phyloP scores from a whole-genome alignment of 2,113 vertebrate genomes.

The Pelvicachromis taeniatus region DNA sequence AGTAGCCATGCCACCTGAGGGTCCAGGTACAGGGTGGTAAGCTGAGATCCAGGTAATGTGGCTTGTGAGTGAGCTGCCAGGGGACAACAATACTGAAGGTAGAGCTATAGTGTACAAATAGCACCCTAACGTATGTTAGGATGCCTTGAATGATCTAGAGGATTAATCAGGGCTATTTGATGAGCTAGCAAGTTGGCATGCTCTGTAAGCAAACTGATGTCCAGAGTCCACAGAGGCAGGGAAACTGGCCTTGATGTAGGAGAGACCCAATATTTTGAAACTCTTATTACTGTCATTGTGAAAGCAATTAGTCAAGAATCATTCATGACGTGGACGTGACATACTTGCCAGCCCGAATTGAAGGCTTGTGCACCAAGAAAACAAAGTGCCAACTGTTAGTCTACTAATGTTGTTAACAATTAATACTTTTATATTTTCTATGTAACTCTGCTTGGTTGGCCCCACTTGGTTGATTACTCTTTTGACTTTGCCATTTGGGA shows the following conservation, averaged over 20 bases:
- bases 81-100: not conserved
- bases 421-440: not conserved
- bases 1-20: not conserved
- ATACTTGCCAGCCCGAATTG: conserved; percentile 18
- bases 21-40: not conserved
- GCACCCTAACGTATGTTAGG: not conserved
- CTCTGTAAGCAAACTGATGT: not conserved
- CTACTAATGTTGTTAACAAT: not conserved
- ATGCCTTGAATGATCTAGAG: not conserved
- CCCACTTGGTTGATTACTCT: no score
- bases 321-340: not conserved
- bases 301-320: not conserved
- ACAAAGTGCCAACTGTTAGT: conserved; percentile 28
- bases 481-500: not conserved
- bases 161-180: accelerated
- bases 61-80: not conserved
- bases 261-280: not conserved
- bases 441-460: not conserved
- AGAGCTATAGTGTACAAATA: not conserved
- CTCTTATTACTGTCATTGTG: not conserved
- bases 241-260: not conserved
- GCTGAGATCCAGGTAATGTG: not conserved
- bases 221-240: not conserved
- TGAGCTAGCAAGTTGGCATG: not conserved
- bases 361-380: conserved; percentile 10